These are phyloP conservation scores for Chiroxiphia lanceolata DNA, from an alignment of 2,797 vertebrate species.

Conservation along the genomic window DNA sequence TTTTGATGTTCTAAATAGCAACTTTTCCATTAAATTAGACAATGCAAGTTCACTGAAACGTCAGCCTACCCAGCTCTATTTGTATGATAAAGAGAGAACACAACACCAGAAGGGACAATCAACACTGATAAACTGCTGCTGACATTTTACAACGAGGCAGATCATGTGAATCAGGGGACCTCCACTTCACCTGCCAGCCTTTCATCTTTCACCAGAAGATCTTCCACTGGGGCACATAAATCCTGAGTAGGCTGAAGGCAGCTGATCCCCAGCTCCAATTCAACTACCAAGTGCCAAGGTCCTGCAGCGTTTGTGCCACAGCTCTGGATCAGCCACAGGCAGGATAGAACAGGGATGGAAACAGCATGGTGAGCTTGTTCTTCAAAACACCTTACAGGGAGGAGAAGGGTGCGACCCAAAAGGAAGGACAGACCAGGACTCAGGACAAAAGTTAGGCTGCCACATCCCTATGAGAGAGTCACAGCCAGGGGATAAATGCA, in stretches of 20 bases:
- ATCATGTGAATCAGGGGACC: background rate
- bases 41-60: background rate
- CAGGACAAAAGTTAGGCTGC: background rate
- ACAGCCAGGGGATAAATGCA: background rate
- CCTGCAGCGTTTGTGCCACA: background rate
- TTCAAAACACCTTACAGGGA: background rate
- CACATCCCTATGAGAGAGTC: background rate
- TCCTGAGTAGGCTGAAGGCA: background rate
- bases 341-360: background rate
- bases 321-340: background rate
- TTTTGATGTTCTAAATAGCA: slow-evolving; percentile 23
- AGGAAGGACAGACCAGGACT: background rate
- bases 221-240: background rate
- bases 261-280: background rate
- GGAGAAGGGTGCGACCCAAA: background rate
- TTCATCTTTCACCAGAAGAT: background rate
- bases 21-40: background rate
- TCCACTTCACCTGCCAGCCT: background rate
- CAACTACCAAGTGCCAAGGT: accelerated
- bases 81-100: background rate
- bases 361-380: background rate
- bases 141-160: background rate
- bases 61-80: background rate
- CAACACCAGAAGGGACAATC: background rate
- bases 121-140: background rate